Base-by-base conservation (phyloP, 1,140 invertebrate genomes). In the Euura saliciscinereae region DNA sequence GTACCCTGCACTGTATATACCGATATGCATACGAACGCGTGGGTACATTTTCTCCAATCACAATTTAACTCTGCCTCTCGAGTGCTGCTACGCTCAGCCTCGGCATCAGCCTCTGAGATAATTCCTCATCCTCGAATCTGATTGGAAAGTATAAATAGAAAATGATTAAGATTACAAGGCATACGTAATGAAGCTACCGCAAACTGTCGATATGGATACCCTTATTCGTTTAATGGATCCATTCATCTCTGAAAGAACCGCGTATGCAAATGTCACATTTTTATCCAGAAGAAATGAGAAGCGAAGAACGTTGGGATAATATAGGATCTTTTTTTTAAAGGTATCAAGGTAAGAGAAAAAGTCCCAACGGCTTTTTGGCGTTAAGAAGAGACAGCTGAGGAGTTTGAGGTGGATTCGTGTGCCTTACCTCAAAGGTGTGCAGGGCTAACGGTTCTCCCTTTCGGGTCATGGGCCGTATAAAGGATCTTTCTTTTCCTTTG, bases 81-180 rank as follows among this genome's bases (percentile, higher is more conserved):
- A 28, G 28, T 28, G 28, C 28, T 28, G 28, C 28, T 28, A 28
- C 28, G 51, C 51, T n/a, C 8, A 59, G 51, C 13, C 51, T 8
- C 51, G 8, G 51, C 51, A 59, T 11, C 13, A 59, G 10, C 51
- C 28, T 59, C 51, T 8, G 51, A 59, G 51, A 59, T 59, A 59
- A 59, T 59, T 59, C 51, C 8, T 59, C 13, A n/a, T 59, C 51
- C 8, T 59, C 13, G 51, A n/a, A 59, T 59, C 51, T 59, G 51
- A 59, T 59, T 59, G 51, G 51, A 59, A 59, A 59, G 51, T 59
- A 59, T 59, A 59, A 59, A 59, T 59, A 59, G 51, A 59, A 4
- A n/a, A n/a, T 6, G 51, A 59, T 59, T 59, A 11, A 6, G 6
- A 59, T 4, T 6, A 59, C 13, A 59, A 59, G 51, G 51, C 3